Base-by-base conservation (phyloP, 2,797 vertebrate genomes). In the Geotrypetes seraphini region DNA sequence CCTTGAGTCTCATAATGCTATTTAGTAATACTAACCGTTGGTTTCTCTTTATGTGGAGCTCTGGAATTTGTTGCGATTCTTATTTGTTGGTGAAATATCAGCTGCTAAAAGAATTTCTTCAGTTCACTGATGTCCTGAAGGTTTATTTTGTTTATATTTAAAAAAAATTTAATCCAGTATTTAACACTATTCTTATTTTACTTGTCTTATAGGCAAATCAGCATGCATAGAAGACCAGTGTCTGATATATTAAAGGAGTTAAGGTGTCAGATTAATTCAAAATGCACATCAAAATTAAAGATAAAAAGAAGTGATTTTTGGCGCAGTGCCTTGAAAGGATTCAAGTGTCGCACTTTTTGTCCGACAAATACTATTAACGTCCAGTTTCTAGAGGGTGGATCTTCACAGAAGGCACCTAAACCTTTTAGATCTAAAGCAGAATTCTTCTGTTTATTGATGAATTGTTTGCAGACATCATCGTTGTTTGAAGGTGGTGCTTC, bases 401-500 rank as follows among this genome's bases (percentile, higher is more conserved):
- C 22, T 4, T 29, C 16, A 60, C 27, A 32, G 22, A 54, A 13
- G 28, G 47, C 23, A 37, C 25, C 54, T 24, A 27, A 33, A 39
- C 7, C 40, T 22, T 46, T 55, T 28, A 40, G 53, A 25, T 71
- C 79, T 7, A 55, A 73, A 57, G 42, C 61, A 62, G 43, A 43
- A 52, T 98, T 96, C 67, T 76, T 96, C 50, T 65, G 75, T 18
- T 69, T 84, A 33, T 65, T 98, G 46, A 61, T 91, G 61, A 63
- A 66, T 41, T 79, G 88, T 50, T 79, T 96, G 66, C 77, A 89
- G 63, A 79, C 73, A 43, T 92, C 79, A 4, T 57, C 66, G 14
- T 28, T 95, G 47, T 94, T 98, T 58, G 88, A 91, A 60, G 94
- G 94, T 29, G 80, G 82, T 8, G 60, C 68, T 26, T 74, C 51